Evolutionary conservation across 2,113 vertebrate species (phyloP).

Genomic region (Cinclus mexicanus): DNA sequence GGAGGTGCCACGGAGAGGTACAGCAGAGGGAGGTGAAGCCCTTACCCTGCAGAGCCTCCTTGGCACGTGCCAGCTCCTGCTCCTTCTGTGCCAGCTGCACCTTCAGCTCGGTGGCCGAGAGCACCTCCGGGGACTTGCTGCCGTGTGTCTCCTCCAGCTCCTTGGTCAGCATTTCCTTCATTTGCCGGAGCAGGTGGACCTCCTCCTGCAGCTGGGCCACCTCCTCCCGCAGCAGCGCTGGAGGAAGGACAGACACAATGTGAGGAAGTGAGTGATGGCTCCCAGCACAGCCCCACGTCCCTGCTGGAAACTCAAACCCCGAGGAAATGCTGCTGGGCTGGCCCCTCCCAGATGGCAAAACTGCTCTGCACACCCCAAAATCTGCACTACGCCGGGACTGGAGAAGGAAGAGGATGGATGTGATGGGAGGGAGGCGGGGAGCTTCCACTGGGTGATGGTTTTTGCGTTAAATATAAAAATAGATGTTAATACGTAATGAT

Average conservation of each 20-base stretch:
- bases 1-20: rapidly evolving
- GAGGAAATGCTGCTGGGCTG: background rate
- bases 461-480: background rate
- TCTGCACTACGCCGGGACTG: rapidly evolving
- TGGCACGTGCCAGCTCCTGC: conserved; percentile 92
- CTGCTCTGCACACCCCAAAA: background rate
- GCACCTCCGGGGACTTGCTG: conserved; percentile 87
- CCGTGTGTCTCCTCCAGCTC: conserved; percentile 95
- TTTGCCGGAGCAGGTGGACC: conserved; percentile 94
- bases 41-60: conserved; percentile 95
- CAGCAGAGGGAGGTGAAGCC: rapidly evolving
- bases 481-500: no score
- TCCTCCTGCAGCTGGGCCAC: conserved; percentile 96
- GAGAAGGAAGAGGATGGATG: background rate
- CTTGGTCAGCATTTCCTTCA: conserved; percentile 97
- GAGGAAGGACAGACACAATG: conserved; percentile 54
- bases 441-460: background rate
- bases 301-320: background rate
- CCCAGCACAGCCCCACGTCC: background rate
- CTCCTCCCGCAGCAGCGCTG: conserved; percentile 93
- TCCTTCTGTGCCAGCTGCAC: conserved; percentile 97
- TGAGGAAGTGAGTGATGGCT: background rate
- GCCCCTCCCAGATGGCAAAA: background rate
- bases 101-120: conserved; percentile 92
- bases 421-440: background rate